These are phyloP conservation scores for Mastomys coucha DNA, from an alignment of 2,113 vertebrate species.

Conservation along the genomic window DNA sequence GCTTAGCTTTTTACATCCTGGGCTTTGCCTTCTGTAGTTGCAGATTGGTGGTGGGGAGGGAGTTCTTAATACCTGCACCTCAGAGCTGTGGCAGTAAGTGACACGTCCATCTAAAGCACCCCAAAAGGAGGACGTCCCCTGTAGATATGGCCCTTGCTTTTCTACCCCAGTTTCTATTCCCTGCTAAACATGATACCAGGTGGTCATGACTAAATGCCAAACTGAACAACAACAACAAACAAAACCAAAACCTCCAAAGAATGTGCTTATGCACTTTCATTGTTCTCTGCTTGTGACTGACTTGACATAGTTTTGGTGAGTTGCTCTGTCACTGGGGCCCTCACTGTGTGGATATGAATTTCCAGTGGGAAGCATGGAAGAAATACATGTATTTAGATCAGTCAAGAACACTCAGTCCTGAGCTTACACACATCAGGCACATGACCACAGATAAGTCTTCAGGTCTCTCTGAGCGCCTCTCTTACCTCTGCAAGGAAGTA, in stretches of 20 bases:
- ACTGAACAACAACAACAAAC: not conserved
- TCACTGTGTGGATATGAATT: not conserved
- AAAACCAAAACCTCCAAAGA: not conserved
- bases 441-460: not conserved
- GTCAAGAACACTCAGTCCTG: not conserved
- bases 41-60: not conserved
- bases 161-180: not conserved
- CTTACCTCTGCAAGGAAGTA: not conserved
- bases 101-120: not conserved
- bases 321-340: not conserved
- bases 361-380: not conserved
- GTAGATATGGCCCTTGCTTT: not conserved
- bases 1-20: not conserved
- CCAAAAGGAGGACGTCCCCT: not conserved
- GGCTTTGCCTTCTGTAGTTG: slow-evolving; percentile 3
- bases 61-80: not conserved
- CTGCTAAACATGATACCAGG: not conserved
- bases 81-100: not conserved
- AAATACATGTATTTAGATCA: not conserved
- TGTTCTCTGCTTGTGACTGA: not conserved
- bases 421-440: not conserved
- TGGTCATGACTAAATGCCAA: not conserved
- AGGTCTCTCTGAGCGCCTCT: not conserved
- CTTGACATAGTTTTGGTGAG: not conserved
- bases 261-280: not conserved